Conservation (phyloP, 2,113 vertebrate species). For the Limnothrissa miodon region DNA sequence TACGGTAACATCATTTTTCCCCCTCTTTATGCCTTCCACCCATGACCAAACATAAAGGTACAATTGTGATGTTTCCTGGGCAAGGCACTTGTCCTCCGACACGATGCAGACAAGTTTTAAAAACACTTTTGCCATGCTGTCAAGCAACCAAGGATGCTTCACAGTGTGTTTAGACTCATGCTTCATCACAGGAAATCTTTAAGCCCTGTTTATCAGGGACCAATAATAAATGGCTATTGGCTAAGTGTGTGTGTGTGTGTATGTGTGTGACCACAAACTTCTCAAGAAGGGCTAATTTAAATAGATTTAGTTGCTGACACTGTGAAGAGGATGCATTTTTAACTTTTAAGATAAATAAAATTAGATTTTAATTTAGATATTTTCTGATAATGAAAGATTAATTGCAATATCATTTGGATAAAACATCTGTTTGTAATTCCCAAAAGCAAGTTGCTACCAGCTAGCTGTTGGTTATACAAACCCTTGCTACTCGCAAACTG, state of each 20-base stretch:
- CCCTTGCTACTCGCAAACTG: conserved; percentile 19
- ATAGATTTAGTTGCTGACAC: neutral
- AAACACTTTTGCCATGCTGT: neutral
- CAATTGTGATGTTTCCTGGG: neutral
- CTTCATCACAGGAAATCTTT: conserved; percentile 16
- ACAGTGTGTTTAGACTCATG: neutral
- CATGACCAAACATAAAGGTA: neutral
- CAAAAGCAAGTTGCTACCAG: neutral
- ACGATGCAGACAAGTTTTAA: neutral
- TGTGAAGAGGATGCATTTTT: neutral
- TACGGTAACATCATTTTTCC: neutral
- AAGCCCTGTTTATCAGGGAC: neutral
- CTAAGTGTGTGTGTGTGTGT: neutral
- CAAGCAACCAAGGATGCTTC: neutral
- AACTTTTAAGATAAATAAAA: neutral
- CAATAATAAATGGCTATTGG: neutral
- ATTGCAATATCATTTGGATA: neutral
- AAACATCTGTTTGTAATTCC: neutral
- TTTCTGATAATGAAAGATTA: neutral
- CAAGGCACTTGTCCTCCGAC: neutral
- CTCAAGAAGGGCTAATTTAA: neutral
- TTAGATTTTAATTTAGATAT: neutral
- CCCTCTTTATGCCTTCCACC: neutral
- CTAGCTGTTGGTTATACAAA: neutral
- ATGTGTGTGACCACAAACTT: neutral